Percentiles rank a stretch among this genome's conserved stretches.
phyloP scores from a whole-genome alignment of 2,113 vertebrate genomes.

The Eonycteris spelaea region DNA sequence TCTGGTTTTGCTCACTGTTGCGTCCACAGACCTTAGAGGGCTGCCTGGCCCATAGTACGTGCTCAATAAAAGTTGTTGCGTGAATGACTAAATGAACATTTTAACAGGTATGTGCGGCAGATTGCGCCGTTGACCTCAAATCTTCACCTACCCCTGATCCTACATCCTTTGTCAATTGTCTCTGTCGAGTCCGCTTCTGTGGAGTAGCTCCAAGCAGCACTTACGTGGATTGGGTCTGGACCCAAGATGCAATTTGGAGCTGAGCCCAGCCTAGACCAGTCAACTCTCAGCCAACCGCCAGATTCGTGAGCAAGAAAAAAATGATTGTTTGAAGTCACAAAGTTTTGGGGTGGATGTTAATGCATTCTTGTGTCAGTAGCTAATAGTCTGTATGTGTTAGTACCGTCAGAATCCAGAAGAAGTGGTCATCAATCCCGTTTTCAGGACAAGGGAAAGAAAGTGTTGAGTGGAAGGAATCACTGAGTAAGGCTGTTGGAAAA shows the following conservation, averaged over 20 bases:
- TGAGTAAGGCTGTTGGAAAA: not conserved
- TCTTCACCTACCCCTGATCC: not conserved
- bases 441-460: not conserved
- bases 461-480: not conserved
- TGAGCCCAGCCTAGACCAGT: not conserved
- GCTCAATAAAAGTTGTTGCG: not conserved
- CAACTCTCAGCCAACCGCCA: not conserved
- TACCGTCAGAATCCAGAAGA: not conserved
- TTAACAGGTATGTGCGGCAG: not conserved
- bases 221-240: not conserved
- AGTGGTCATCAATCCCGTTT: not conserved
- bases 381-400: not conserved
- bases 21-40: not conserved
- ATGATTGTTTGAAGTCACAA: not conserved
- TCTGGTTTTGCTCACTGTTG: not conserved
- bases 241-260: not conserved
- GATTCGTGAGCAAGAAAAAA: not conserved
- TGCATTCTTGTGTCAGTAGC: not conserved
- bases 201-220: not conserved
- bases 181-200: not conserved
- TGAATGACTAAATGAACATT: not conserved
- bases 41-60: not conserved
- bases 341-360: not conserved
- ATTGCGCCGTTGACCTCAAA: not conserved
- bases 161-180: not conserved